Base-by-base conservation (phyloP, 2,113 vertebrate genomes). In the Anhinga rufa region DNA sequence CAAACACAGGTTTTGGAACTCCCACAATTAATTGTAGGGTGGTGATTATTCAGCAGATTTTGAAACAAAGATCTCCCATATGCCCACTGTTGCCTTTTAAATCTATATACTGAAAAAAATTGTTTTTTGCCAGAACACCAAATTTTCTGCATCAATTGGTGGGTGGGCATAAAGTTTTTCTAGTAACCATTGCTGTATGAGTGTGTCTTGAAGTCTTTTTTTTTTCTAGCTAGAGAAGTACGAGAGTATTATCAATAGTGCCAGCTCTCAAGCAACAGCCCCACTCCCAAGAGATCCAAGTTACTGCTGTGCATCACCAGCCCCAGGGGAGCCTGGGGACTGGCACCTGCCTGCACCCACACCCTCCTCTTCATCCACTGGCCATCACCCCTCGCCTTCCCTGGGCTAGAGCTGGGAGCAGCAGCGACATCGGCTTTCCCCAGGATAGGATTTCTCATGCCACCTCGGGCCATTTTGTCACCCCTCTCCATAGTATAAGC, bases 161-260 rank as follows among this genome's bases (percentile, higher is more conserved):
- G 38, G 6, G 38, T 34, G 12, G 24, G 7, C 4, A 2, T 25
- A 16, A 70, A 60, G 3, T 17, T 92, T 82, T 74, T 46, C 55
- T 40, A 38, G 6, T 12, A 70, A 28, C 16, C 31, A 10, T 15
- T 58, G 28, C 31, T 75, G 8, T 42, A 40, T 0, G 0, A 79
- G 12, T 7, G 20, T 21, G 10, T 42, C 21, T 80, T 28, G 10
- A 29, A 40, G 10, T 16, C 12, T 79, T 10, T 7, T 46, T 15
- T 25, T 72, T 82, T 82, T 57, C 49, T 44, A 55, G 26, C 34
- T 72, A 48, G 22, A 88, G 24, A 57, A 82, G 17, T 3, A 6
- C 0, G 1, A 42, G 2, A 60, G 14, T 20, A 13, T 57, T 66
- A 24, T 15, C 2, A 2, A 10, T 14, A 70, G 17, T 5, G 13